phyloP scores from a whole-genome alignment of 2,888 invertebrate species.

The Monoplex corrugatus region DNA sequence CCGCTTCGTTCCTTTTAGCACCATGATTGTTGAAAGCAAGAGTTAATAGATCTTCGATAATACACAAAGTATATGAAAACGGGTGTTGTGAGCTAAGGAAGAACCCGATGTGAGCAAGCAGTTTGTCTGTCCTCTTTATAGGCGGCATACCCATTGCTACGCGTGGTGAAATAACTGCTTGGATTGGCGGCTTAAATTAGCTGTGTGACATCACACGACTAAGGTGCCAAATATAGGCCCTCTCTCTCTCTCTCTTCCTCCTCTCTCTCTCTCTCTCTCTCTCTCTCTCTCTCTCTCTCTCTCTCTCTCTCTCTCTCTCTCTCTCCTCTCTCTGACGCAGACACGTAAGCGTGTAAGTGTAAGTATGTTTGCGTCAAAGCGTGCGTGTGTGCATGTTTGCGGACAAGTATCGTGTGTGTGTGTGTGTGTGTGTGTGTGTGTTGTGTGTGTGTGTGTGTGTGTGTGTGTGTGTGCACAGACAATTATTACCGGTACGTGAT shows the following conservation, averaged over 20 bases:
- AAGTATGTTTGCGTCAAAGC: no score
- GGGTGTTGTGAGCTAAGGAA: neutral
- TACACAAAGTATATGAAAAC: neutral
- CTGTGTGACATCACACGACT: neutral
- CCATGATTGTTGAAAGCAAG: conserved; percentile 58
- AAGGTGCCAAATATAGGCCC: conserved; percentile 1
- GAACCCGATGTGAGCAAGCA: neutral
- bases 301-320: conserved; percentile 29
- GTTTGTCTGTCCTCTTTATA: neutral
- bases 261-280: neutral
- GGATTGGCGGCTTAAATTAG: neutral
- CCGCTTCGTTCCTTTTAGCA: conserved; percentile 63
- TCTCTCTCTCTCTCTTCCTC: neutral
- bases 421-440: no score
- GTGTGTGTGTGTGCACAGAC: no score
- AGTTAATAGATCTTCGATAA: neutral
- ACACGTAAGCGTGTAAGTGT: no score
- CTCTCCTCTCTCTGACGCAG: conserved; percentile 19
- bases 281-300: conserved; percentile 6
- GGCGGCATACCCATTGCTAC: neutral
- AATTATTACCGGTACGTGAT: no score
- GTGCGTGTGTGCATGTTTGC: no score
- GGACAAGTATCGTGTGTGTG: no score
- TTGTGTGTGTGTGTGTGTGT: no score
- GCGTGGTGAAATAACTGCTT: neutral